phyloP scores from a whole-genome alignment of 2,113 vertebrate species.

The Eira barbara region DNA sequence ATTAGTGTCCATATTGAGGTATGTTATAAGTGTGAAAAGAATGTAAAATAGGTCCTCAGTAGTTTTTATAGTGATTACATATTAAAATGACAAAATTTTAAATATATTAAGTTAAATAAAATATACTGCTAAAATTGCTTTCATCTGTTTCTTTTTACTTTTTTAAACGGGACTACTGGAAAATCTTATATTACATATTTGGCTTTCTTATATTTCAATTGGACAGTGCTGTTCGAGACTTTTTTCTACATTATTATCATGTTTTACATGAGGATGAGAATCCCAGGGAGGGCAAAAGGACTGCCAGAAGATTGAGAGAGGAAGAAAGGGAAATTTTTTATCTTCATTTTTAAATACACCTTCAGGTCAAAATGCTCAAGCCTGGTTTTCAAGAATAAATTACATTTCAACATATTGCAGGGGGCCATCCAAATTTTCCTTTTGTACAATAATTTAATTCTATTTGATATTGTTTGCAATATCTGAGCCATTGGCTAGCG shows the following conservation, averaged over 20 bases:
- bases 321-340: not conserved
- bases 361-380: slow-evolving; percentile 35
- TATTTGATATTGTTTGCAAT: not conserved
- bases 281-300: not conserved
- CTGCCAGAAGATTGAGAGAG: not conserved
- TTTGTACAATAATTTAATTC: slow-evolving; percentile 43
- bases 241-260: slow-evolving; percentile 31
- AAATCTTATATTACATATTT: not conserved
- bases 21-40: not conserved
- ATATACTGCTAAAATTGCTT: not conserved
- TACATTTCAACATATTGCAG: slow-evolving; percentile 42
- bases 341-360: slow-evolving; percentile 34
- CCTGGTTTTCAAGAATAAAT: slow-evolving; percentile 54
- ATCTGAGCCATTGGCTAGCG: slow-evolving; percentile 21
- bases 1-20: not conserved
- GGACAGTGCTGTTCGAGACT: not conserved
- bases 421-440: slow-evolving; percentile 32
- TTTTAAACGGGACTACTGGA: not conserved
- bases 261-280: not conserved
- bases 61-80: not conserved
- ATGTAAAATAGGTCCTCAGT: not conserved
- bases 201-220: not conserved
- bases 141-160: not conserved
- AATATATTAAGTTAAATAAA: not conserved
- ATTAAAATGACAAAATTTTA: not conserved